These are phyloP conservation scores for Todiramphus chloris DNA, from an alignment of 2,113 vertebrate genomes.

Conservation along the genomic window DNA sequence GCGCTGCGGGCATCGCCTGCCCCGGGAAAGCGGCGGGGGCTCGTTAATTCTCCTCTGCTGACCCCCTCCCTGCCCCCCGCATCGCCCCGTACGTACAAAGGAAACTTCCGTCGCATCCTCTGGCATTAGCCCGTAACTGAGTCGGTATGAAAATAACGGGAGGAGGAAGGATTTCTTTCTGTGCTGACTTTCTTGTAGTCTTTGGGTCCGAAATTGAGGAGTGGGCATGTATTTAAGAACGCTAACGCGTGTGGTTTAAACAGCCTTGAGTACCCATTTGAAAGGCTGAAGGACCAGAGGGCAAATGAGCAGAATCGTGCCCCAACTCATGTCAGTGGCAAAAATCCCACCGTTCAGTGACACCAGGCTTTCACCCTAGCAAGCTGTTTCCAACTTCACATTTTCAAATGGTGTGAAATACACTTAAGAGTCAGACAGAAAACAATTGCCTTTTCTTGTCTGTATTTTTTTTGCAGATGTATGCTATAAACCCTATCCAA, in stretches of 20 bases:
- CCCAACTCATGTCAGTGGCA: neutral
- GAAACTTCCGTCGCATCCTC: neutral
- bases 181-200: neutral
- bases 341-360: neutral
- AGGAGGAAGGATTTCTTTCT: neutral
- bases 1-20: neutral
- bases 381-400: neutral
- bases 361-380: neutral
- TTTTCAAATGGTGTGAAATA: neutral
- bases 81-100: neutral
- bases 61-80: too few species aligned
- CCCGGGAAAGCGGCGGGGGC: neutral
- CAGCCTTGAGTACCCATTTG: accelerated
- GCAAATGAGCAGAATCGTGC: neutral
- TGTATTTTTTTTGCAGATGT: neutral
- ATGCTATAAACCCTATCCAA: neutral
- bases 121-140: neutral
- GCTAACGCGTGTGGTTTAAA: neutral
- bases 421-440: neutral
- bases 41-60: neutral
- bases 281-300: neutral
- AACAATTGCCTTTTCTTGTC: neutral
- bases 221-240: neutral
- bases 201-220: neutral
- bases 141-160: neutral